phyloP scores from a whole-genome alignment of 92 coral and sea anemone genomes.

The Desmophyllum pertusum region DNA sequence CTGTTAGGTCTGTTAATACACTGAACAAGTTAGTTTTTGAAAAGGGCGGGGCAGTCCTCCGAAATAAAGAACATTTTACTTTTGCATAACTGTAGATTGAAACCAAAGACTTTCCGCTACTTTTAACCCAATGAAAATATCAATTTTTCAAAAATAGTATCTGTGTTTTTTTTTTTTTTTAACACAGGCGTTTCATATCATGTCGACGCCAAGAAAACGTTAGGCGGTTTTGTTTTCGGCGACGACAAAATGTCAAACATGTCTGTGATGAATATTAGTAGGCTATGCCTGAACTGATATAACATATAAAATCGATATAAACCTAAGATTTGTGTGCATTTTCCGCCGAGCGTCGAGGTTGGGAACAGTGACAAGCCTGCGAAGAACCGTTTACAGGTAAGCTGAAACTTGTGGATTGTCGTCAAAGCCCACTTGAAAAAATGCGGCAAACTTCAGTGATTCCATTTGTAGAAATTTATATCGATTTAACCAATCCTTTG shows the following conservation, averaged over 20 bases:
- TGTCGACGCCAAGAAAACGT: neutral
- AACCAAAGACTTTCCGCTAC: neutral
- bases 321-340: neutral
- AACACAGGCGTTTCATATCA: neutral
- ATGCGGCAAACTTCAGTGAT: too few relatives aligned
- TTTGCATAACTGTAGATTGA: too few relatives aligned
- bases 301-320: neutral
- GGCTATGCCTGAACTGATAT: neutral
- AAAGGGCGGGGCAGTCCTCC: neutral
- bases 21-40: too few relatives aligned
- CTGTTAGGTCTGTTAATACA: neutral
- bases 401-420: too few relatives aligned
- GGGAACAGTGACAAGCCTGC: neutral
- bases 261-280: neutral
- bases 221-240: neutral
- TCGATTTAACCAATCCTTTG: too few relatives aligned
- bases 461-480: too few relatives aligned
- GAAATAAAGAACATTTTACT: neutral
- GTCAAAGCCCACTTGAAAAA: too few relatives aligned
- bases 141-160: too few relatives aligned
- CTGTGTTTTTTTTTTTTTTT: too few relatives aligned
- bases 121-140: too few relatives aligned
- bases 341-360: neutral
- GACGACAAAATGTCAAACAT: neutral
- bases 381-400: neutral